Evolutionary conservation across 1,140 invertebrate genomes (phyloP).

Genomic region (Macrotrachela quadricornifera): DNA sequence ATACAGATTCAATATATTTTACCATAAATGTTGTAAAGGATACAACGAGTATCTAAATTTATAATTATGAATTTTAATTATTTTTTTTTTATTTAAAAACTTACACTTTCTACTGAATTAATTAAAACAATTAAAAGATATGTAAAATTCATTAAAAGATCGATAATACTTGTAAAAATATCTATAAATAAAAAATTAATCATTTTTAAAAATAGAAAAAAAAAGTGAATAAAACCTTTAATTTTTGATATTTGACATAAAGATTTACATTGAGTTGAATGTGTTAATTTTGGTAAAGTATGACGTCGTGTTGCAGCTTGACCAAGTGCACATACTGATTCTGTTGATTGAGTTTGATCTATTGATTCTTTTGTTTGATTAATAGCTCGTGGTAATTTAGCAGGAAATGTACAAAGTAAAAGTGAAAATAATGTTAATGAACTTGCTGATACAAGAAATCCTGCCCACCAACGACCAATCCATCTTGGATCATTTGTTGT

Average conservation of each 20-base stretch:
- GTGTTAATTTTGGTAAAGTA: background rate
- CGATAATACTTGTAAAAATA: background rate
- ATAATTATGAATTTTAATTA: too few relatives aligned
- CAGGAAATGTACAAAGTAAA: background rate
- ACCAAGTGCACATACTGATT: background rate
- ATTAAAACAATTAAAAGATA: conserved; percentile 1
- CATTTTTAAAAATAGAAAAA: too few relatives aligned
- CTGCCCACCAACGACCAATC: conserved; percentile 7
- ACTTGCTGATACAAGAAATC: background rate
- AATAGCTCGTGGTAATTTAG: background rate
- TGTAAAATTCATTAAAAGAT: background rate
- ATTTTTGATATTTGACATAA: background rate
- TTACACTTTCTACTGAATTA: conserved; percentile 3
- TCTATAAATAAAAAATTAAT: background rate
- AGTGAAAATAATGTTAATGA: background rate
- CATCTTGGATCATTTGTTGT: background rate
- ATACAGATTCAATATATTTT: conserved; percentile 2
- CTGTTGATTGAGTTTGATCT: background rate
- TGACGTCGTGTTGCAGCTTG: background rate
- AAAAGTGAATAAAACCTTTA: background rate
- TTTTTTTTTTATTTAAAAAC: too few relatives aligned
- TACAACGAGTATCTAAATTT: background rate
- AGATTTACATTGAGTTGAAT: background rate
- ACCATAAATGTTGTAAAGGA: conserved; percentile 5
- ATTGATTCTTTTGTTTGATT: too few relatives aligned